Conservation (phyloP, 2,797 vertebrate genomes). For the Enoplosus armatus region DNA sequence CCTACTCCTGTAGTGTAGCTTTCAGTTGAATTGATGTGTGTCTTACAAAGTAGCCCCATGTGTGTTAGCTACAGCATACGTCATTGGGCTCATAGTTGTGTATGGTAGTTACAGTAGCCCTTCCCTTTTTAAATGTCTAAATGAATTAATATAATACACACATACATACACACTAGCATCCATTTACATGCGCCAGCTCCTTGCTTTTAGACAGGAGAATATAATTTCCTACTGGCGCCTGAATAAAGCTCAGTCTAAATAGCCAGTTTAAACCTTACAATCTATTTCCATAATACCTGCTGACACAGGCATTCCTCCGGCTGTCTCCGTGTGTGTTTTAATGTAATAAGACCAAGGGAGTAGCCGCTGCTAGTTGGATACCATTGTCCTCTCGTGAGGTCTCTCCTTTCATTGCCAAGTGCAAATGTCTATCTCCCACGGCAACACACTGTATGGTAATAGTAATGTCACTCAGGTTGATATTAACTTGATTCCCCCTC, state of each 20-base stretch:
- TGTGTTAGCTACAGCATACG: slow-evolving; percentile 41
- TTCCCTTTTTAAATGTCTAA: slow-evolving; percentile 54
- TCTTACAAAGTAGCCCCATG: slow-evolving; percentile 28
- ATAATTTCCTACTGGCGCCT: slow-evolving; percentile 74
- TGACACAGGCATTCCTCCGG: slow-evolving; percentile 68
- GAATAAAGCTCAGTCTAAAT: slow-evolving; percentile 69
- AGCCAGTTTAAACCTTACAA: slow-evolving; percentile 67
- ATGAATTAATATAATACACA: slow-evolving; percentile 53
- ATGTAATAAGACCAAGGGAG: slow-evolving; percentile 78
- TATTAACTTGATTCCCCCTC: slow-evolving; percentile 75
- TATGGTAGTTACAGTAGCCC: slow-evolving; percentile 31
- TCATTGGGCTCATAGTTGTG: slow-evolving; percentile 50
- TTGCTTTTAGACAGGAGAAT: slow-evolving; percentile 67
- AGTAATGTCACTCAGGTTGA: slow-evolving; percentile 74
- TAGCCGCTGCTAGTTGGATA: slow-evolving; percentile 56
- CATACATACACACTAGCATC: slow-evolving; percentile 42
- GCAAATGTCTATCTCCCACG: slow-evolving; percentile 57
- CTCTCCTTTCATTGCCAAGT: slow-evolving; percentile 49
- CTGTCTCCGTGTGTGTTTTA: slow-evolving; percentile 78
- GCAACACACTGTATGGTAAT: slow-evolving; percentile 62
- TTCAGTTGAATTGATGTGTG: slow-evolving; percentile 38
- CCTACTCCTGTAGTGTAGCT: slow-evolving; percentile 28
- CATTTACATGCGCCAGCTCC: slow-evolving; percentile 60
- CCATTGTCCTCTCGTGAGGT: slow-evolving; percentile 42
- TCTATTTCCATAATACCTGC: slow-evolving; percentile 82